Conservation (phyloP, 2,113 vertebrate species). For the Hydrochoerus hydrochaeris region DNA sequence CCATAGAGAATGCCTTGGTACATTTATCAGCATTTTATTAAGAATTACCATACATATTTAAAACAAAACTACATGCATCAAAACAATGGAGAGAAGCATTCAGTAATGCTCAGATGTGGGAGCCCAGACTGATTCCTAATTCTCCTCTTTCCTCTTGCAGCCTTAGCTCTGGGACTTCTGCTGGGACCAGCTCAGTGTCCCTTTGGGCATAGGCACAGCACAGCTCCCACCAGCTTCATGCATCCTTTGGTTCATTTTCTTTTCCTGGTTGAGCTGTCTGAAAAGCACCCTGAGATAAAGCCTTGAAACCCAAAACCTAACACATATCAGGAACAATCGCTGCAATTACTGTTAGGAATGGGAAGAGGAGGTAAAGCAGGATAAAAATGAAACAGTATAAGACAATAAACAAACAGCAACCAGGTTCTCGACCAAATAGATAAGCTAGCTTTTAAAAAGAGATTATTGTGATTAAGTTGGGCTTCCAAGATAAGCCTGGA, state of each 20-base stretch:
- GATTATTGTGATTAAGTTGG: slow-evolving; percentile 15
- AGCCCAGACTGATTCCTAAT: not conserved
- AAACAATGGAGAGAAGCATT: slow-evolving; percentile 33
- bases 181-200: not conserved
- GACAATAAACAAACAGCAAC: not conserved
- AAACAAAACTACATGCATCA: slow-evolving; percentile 63
- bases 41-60: slow-evolving; percentile 49
- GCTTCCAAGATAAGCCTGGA: not conserved
- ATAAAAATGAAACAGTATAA: not conserved
- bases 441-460: not conserved
- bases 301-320: not conserved
- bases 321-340: not conserved
- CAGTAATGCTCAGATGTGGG: not conserved
- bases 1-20: slow-evolving; percentile 17
- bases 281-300: slow-evolving; percentile 21
- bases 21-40: slow-evolving; percentile 62
- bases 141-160: not conserved
- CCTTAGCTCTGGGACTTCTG: not conserved
- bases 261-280: not conserved
- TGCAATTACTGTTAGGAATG: not conserved
- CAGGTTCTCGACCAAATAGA: not conserved
- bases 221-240: not conserved
- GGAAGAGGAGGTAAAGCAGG: not conserved
- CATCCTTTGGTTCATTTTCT: not conserved
- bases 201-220: accelerated